These are phyloP conservation scores for Anguilla megastoma DNA, from an alignment of 2,797 vertebrate species.

Conservation along the genomic window DNA sequence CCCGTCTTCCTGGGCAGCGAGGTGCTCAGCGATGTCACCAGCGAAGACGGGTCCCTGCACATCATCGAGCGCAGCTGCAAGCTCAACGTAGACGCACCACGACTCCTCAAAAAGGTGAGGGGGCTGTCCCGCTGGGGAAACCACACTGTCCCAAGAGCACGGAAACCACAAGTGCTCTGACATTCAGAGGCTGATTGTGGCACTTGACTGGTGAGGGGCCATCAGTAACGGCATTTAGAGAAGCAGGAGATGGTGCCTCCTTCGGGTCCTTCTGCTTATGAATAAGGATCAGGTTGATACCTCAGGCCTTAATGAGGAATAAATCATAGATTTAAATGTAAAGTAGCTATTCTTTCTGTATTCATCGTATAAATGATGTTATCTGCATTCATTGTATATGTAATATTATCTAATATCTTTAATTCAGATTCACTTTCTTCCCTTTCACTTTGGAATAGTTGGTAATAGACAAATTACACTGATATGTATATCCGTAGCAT, in stretches of 20 bases:
- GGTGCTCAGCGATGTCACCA: slow-evolving; percentile 69
- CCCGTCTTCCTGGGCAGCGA: slow-evolving; percentile 78
- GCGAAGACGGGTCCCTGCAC: slow-evolving; percentile 67
- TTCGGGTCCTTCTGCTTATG: not conserved
- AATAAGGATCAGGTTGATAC: not conserved
- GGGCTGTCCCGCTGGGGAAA: not conserved
- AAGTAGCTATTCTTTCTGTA: not conserved
- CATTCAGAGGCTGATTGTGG: not conserved
- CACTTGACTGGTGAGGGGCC: not conserved
- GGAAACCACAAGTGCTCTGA: not conserved
- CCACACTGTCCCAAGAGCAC: not conserved
- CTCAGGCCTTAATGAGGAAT: not conserved
- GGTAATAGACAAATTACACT: not conserved
- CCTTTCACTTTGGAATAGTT: not conserved
- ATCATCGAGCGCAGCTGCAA: slow-evolving; percentile 75
- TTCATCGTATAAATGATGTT: not conserved
- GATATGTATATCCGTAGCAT: not conserved
- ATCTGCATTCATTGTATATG: not conserved
- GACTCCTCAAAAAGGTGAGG: slow-evolving; percentile 77
- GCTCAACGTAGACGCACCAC: slow-evolving; percentile 75
- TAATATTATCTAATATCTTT: not conserved
- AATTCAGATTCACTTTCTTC: not conserved
- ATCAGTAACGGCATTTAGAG: not conserved
- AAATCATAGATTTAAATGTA: not conserved
- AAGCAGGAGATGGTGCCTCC: not conserved